Base-by-base conservation (phyloP, 23 tunicate genomes). In the Styela plicata region DNA sequence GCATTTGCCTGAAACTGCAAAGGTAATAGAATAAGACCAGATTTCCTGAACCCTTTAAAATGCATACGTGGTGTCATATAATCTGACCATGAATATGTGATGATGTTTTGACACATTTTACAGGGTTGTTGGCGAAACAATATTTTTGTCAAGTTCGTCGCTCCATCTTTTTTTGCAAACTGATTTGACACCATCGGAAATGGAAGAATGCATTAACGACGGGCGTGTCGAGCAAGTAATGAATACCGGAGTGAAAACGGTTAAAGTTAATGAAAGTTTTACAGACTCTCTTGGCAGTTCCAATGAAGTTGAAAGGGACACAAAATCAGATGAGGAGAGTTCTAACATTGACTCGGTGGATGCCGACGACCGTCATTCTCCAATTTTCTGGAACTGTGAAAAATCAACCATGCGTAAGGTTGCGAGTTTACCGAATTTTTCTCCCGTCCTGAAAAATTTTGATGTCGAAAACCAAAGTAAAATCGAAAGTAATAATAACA, bases 131-230 rank as follows among this genome's bases (percentile, higher is more conserved):
- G 33, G 63, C 36, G 66, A 84, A n/a, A 84, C 87, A 13, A 23
- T 74, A 22, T 84, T 84, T 36, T 34, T 84, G 24, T 63, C 87
- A 3, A 84, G 87, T 34, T 22, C 82, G 24, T 27, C 87, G 29
- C 31, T 84, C 23, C 87, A 84, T 76, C 87, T 84, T 28, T 84
- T 84, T 30, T 34, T 84, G 3, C 87, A 84, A 64, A 75, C 87
- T 31, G 74, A 75, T 23, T 31, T 84, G 34, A 10, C 74, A 28
- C 63, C 30, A 63, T 20, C 21, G 17, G 87, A 84, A 76, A 84
- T 84, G 87, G 63, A 75, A n/a, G 23, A 25, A 13, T 34, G 37
- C 21, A 63, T 63, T 24, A 22, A 7, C 24, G 27, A 63, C 29
- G 64, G 69, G 5, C 5, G 36, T 25, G 31, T 26, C 0, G 31